phyloP scores from a whole-genome alignment of 2,113 vertebrate species.

The Syrrhaptes paradoxus region DNA sequence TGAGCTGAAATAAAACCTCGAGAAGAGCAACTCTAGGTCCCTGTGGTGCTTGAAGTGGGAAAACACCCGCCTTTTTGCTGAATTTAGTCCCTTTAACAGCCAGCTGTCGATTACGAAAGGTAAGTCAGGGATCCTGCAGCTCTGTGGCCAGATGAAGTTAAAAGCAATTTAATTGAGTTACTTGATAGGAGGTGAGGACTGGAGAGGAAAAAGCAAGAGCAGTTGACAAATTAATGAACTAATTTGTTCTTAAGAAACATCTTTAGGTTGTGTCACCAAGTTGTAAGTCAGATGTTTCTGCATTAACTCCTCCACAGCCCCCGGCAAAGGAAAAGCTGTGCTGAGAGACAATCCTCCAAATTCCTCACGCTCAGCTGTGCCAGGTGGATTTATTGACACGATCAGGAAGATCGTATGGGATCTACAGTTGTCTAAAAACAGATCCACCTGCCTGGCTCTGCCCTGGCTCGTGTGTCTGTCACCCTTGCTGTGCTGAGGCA shows the following conservation, averaged over 20 bases:
- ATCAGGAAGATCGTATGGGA: not conserved
- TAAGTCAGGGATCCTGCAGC: not conserved
- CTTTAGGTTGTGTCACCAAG: not conserved
- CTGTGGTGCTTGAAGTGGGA: not conserved
- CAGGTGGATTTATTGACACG: accelerated
- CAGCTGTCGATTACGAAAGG: not conserved
- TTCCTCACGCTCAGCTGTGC: not conserved
- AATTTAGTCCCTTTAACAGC: not conserved
- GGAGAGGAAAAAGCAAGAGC: not conserved
- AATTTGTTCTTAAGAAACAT: not conserved
- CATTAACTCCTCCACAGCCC: not conserved
- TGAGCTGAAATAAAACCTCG: not conserved
- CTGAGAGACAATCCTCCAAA: not conserved
- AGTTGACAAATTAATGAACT: not conserved
- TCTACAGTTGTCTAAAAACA: not conserved
- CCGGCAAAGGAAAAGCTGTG: accelerated
- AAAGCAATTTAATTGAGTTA: not conserved
- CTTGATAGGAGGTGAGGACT: not conserved
- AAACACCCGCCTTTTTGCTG: not conserved
- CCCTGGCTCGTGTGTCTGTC: not conserved
- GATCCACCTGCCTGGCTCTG: not conserved
- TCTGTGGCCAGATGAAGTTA: not conserved
- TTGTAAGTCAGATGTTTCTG: not conserved
- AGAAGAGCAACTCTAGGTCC: not conserved
- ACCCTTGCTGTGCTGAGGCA: too few relatives aligned